Evolutionary conservation across 2,888 invertebrate genomes (phyloP), one percentile per base, ranked within the genome.

Genomic region (Rapana venosa): DNA sequence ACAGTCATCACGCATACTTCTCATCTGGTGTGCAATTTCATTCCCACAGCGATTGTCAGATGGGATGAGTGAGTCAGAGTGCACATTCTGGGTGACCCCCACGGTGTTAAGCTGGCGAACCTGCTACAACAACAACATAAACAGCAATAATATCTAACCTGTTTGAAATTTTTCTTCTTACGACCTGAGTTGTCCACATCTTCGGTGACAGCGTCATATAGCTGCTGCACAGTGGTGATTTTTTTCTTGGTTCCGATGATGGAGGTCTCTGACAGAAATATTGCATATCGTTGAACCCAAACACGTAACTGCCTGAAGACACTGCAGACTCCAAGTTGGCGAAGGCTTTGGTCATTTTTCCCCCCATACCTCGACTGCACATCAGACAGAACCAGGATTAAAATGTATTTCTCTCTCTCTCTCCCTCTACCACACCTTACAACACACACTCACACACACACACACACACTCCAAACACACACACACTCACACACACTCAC

Each of bases 181-280:
- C 81, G 20, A 4, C 81, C 81, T 11, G 22, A 5, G 35, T 30
- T 58, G 30, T 86, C 61, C 61, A 22, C 35, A 8, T 66, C 66
- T 20, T 22, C 11, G 22, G 35, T 26, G 22, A 86, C 26, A 13
- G 15, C 61, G 0, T 70, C 74, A 47, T 87, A 87, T 13, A 87
- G 47, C 5, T 87, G 74, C 30, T 90, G 90, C 91, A 93, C 93
- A 2, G 91, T 90, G 22, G 87, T 70, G 74, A 92, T 77, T 70
- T 88, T 90, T 13, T 36, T 87, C 74, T 88, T 87, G 58, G 85
- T 70, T 13, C 90, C 91, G 81, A 89, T 90, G n/a, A 90, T 79
- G 56, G 84, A 83, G 90, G 8, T 90, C 87, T 88, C 90, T 11
- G 84, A 86, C 47, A 90, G 61, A 26, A 87, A 87, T 58, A 90